Conservation (phyloP, 1,140 invertebrate species). For the Hylyphantes graminicola region DNA sequence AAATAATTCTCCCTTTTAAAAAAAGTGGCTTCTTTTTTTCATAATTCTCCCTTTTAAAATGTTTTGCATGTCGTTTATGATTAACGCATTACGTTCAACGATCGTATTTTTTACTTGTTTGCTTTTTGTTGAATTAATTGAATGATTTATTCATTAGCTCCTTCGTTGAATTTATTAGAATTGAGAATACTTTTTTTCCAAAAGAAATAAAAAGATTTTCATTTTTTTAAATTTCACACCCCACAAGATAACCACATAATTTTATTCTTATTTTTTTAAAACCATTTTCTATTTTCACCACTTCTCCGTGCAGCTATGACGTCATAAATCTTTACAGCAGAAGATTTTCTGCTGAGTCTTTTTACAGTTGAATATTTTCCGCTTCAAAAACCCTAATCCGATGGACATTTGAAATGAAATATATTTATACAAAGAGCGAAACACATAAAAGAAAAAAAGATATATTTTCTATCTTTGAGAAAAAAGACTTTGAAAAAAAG, state of each 20-base stretch:
- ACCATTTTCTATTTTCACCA: neutral
- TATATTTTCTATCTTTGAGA: slow-evolving; percentile 32
- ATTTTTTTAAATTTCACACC: too few species aligned
- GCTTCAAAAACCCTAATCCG: slow-evolving; percentile 52
- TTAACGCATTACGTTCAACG: too few species aligned
- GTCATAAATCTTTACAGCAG: slow-evolving; percentile 53
- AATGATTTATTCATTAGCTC: too few species aligned
- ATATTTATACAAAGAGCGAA: slow-evolving; percentile 53
- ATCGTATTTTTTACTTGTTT: too few species aligned
- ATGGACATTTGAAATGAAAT: slow-evolving; percentile 56
- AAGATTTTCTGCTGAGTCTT: slow-evolving; percentile 56
- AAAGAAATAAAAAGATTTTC: too few species aligned
- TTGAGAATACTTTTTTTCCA: too few species aligned
- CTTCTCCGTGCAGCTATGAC: slow-evolving; percentile 30
- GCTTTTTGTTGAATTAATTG: too few species aligned
- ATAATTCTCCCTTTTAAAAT: too few species aligned
- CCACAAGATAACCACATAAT: slow-evolving; percentile 45
- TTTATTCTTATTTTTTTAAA: slow-evolving; percentile 39
- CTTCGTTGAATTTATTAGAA: too few species aligned
- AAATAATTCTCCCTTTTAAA: too few species aligned
- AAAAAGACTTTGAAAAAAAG: neutral
- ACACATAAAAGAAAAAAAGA: slow-evolving; percentile 39
- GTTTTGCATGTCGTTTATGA: too few species aligned
- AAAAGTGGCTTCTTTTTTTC: too few species aligned
- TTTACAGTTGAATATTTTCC: slow-evolving; percentile 35